Conservation (phyloP, 2,888 invertebrate species). For the Sphinx pinastri region DNA sequence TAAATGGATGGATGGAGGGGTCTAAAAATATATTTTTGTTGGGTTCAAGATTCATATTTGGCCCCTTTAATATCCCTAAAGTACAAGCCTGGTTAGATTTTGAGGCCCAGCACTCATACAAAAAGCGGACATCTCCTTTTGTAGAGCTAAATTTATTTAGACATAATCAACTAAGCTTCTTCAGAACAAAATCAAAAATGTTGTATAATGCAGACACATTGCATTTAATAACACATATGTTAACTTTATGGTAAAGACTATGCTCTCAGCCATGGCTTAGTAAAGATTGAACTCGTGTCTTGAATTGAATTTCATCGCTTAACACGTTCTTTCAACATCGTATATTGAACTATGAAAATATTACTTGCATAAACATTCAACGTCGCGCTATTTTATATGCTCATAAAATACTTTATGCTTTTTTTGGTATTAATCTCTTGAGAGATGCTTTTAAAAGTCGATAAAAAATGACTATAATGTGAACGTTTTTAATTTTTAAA, state of each 20-base stretch:
- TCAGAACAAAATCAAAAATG: too few species aligned
- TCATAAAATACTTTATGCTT: background rate
- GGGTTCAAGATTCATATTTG: too few species aligned
- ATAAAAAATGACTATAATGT: too few species aligned
- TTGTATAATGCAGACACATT: background rate
- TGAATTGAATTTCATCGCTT: slow-evolving; percentile 2
- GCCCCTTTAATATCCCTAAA: too few species aligned
- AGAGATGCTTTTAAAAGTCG: background rate
- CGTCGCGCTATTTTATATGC: background rate
- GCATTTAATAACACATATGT: background rate
- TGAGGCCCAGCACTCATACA: too few species aligned
- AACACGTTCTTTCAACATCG: background rate
- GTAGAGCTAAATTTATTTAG: too few species aligned
- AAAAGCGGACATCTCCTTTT: too few species aligned
- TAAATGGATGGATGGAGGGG: too few species aligned
- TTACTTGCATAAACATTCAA: background rate
- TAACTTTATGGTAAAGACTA: background rate
- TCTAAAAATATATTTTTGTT: too few species aligned
- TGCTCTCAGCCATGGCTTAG: background rate
- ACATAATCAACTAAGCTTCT: too few species aligned
- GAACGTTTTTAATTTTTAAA: too few species aligned
- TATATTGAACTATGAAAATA: background rate
- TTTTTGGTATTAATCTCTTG: background rate
- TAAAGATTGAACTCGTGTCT: slow-evolving; percentile 11
- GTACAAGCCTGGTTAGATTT: too few species aligned